Conservation (phyloP, 1,140 invertebrate species). For the Micrasema longulum region DNA sequence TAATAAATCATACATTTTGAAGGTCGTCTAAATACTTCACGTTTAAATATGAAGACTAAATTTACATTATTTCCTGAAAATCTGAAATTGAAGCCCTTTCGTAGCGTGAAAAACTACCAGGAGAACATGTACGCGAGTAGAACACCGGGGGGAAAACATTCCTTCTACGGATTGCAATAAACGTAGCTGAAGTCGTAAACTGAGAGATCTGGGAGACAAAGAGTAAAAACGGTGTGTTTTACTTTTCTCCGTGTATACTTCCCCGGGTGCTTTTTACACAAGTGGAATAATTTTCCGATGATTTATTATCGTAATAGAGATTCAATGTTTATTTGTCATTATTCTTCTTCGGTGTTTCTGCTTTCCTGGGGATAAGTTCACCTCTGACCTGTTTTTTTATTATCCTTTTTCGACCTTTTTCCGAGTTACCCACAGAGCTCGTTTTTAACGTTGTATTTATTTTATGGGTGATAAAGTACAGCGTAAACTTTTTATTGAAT, state of each 20-base stretch:
- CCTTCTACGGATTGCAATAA: conserved; percentile 1
- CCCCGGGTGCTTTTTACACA: background rate
- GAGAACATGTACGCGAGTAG: conserved; percentile 37
- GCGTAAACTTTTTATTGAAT: too few relatives aligned
- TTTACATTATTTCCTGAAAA: conserved; percentile 51
- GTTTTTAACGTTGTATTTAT: background rate
- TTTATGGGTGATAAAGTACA: too few relatives aligned
- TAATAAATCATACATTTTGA: too few relatives aligned
- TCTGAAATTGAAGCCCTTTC: conserved; percentile 56
- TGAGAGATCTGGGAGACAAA: background rate
- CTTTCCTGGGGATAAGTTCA: conserved; percentile 45
- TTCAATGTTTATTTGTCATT: background rate
- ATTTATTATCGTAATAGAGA: background rate
- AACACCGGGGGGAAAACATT: conserved; percentile 36
- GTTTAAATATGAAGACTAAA: conserved; percentile 32
- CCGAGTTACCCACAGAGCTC: conserved; percentile 8
- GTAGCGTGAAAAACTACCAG: conserved; percentile 55
- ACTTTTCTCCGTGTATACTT: too few relatives aligned
- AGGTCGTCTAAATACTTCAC: conserved; percentile 32
- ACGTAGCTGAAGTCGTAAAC: conserved; percentile 7
- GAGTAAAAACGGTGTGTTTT: background rate
- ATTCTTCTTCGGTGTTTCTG: conserved; percentile 18
- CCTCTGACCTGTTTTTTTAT: conserved; percentile 55
- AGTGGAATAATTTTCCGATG: conserved; percentile 2
- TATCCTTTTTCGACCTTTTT: conserved; percentile 22